Evolutionary conservation across 2,797 vertebrate species (phyloP).

Genomic region (Schizopygopsis malacanthus): DNA sequence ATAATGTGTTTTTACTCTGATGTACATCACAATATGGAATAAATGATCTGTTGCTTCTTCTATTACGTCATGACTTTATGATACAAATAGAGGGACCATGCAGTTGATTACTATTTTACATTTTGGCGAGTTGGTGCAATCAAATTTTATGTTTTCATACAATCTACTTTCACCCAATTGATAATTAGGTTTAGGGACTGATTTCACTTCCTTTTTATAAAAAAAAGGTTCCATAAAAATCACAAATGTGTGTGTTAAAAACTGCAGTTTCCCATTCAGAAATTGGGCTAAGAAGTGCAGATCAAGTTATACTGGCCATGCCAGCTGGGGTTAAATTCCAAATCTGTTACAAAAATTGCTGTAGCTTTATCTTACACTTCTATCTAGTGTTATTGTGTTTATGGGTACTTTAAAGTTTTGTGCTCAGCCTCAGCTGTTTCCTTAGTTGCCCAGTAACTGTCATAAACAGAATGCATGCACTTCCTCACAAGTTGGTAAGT

Average conservation of each 20-base stretch:
- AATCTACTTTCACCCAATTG: neutral
- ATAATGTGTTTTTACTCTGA: neutral
- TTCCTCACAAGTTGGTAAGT: neutral
- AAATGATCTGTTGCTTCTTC: neutral
- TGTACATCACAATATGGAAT: neutral
- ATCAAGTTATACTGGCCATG: neutral
- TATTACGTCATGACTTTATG: neutral
- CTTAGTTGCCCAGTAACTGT: neutral
- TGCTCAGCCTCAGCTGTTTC: too few species aligned
- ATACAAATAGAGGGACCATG: neutral
- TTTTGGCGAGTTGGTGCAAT: neutral
- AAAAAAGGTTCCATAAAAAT: neutral
- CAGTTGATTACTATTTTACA: neutral
- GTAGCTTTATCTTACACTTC: conserved; percentile 3
- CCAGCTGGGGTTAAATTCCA: neutral
- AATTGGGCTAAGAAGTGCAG: neutral
- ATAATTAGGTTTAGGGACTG: neutral
- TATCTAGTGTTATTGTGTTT: neutral
- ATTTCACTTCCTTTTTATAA: neutral
- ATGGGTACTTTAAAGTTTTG: neutral
- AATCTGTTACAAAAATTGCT: neutral
- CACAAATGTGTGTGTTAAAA: neutral
- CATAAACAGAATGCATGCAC: neutral
- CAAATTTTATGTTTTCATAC: neutral
- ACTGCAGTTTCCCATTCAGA: neutral